Evolutionary conservation across 2,888 invertebrate species (phyloP), one percentile per base, ranked within the genome.

Genomic region (Merodon equestris): DNA sequence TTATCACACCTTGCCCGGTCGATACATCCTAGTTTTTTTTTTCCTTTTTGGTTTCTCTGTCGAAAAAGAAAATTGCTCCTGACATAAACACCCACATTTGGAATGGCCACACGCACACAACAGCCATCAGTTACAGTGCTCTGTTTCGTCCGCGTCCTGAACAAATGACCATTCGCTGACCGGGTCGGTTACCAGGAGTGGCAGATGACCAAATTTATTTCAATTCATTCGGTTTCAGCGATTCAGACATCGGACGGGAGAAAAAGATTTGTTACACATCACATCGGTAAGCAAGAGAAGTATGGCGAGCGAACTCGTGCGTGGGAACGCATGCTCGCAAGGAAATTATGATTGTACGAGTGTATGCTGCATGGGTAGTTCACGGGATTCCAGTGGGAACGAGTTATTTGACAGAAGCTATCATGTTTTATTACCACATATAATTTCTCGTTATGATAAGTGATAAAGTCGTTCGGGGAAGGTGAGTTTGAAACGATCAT

Each of bases 171-270:
- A 36, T 27, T n/a, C 27, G 27, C 7, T 27, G 27, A 7, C 27
- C 27, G 27, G 7, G 27, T 27, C 27, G 3, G 2, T 27, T 27
- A 27, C 57, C 57, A 57, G 54, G 60, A 60, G 34, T 66, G 48
- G 34, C 58, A 60, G 60, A 66, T 67, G 67, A 73, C 45, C 47
- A 48, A 66, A 60, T 73, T 73, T 66, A 67, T 72, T 57, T 72
- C 64, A 57, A 64, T 64, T 64, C 72, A 40, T 19, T 13, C 34
- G 40, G 19, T 40, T 19, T 57, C 36, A 72, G 64, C 71, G 48
- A 27, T 27, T 27, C 27, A 7, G 27, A 27, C 27, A 27, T 27
- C 3, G 27, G 27, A 44, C 38, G 50, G 27, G 34, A 38, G 44
- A 9, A 54, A 45, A 56, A 36, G 61, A 63, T 63, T 42, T 71